Conservation (phyloP, 2,888 invertebrate genomes). For the Conops quadrifasciatus region DNA sequence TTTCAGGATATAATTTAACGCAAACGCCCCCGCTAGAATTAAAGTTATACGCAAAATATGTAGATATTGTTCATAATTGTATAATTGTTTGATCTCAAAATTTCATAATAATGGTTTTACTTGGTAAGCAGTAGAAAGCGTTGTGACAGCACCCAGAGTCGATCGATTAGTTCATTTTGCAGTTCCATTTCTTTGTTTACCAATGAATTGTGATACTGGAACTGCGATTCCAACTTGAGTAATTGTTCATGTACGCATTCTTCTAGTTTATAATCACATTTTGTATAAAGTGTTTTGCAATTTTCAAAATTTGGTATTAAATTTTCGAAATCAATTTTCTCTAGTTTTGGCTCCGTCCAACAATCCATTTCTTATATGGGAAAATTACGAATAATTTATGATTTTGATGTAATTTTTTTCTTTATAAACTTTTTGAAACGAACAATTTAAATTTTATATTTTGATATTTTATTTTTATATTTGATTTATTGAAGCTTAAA, state of each 20-base stretch:
- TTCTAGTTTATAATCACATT: conserved; percentile 51
- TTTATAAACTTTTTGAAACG: no score
- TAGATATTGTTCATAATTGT: no score
- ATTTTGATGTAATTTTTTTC: no score
- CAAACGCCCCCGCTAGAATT: conserved; percentile 44
- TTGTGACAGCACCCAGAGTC: conserved; percentile 43
- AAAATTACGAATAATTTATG: no score
- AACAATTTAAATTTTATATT: no score
- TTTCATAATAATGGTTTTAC: conserved; percentile 28
- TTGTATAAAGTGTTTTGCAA: conserved; percentile 50
- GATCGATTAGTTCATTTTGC: conserved; percentile 37
- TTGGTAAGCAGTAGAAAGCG: conserved; percentile 40
- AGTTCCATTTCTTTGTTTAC: conserved; percentile 39
- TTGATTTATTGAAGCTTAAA: no score
- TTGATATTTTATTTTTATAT: no score
- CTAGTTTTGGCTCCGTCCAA: conserved; percentile 20
- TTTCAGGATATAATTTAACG: conserved; percentile 54
- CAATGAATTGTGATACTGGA: conserved; percentile 38
- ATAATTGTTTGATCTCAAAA: not conserved
- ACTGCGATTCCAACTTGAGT: conserved; percentile 46
- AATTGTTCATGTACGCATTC: conserved; percentile 51
- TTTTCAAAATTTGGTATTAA: conserved; percentile 42
- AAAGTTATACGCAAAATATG: not conserved
- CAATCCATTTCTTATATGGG: conserved; percentile 18
- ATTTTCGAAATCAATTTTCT: conserved; percentile 1